Base-by-base conservation (phyloP, 2,888 invertebrate species). In the Sesamia inferens region DNA sequence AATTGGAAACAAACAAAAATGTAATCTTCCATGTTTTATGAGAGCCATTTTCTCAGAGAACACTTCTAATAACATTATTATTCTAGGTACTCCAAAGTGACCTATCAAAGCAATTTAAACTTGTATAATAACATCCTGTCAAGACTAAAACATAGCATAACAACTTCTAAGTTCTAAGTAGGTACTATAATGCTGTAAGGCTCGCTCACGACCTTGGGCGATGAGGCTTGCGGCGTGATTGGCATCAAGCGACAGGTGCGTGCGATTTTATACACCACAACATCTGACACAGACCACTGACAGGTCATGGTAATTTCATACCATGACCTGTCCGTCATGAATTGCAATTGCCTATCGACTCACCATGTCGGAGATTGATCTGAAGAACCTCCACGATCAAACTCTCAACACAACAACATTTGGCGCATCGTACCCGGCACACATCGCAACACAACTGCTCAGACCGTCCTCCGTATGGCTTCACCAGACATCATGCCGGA, bases 111-210 rank as follows among this genome's bases (percentile, higher is more conserved):
- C 44, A 74, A 76, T 68, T 31, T 24, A 44, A 70, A 78, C 76
- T 76, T 78, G 62, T 78, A 16, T 63, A 76, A 54, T 71, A 71
- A 70, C 48, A 24, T 47, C 44, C 6, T 47, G 44, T 24, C 63
- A 71, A n/a, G 58, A 48, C 77, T 68, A 55, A 77, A 74, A 76
- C 55, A 69, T 62, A 44, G 14, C 61, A 59, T 78, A 59, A 71
- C 54, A 54, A 72, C 54, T 48, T 42, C 54, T 48, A 54, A 75
- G 47, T 76, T 61, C 11, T 68, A 78, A 78, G 63, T 64, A 64
- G 14, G 16, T 58, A 11, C n/a, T 57, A 61, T 31, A 66, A 69
- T 70, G 67, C 62, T n/a, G 54, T 63, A 39, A 57, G 62, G 55
- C 11, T 11, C 22, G 11, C 39, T 11, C 11, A 39, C 4, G 55